Conservation (phyloP, 1,140 invertebrate genomes). For the Leptinotarsa undecemlineata region DNA sequence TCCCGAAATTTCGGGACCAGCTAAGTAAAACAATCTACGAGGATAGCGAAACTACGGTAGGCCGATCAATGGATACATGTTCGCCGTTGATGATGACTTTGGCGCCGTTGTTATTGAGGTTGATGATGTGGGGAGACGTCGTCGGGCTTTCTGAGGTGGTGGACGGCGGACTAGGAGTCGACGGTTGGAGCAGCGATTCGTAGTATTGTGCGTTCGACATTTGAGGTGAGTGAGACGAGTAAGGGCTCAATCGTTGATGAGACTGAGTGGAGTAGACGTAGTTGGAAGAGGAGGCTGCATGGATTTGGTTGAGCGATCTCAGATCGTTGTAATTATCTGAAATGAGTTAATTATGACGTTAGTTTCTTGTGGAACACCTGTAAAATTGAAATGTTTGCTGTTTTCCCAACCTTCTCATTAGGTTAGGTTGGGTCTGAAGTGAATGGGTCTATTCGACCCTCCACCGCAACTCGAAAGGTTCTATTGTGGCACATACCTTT, state of each 20-base stretch:
- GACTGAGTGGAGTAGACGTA: constrained; percentile 41
- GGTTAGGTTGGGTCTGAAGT: too few relatives aligned
- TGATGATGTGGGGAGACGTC: constrained; percentile 44
- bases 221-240: constrained; percentile 46
- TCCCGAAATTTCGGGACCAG: too few relatives aligned
- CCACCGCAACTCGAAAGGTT: too few relatives aligned
- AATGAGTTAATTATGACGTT: constrained; percentile 19
- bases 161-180: constrained; percentile 47
- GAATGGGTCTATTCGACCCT: too few relatives aligned
- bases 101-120: constrained; percentile 49
- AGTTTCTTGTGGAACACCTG: too few relatives aligned
- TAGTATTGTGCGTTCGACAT: constrained; percentile 44
- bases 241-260: constrained; percentile 42
- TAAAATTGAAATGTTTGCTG: too few relatives aligned
- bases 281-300: constrained; percentile 37
- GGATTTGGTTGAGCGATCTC: constrained; percentile 42
- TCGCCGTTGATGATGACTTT: constrained; percentile 51
- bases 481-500: too few relatives aligned
- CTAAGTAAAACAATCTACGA: constrained; percentile 29
- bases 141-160: constrained; percentile 47
- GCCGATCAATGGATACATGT: constrained; percentile 48
- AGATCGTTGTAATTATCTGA: constrained; percentile 55
- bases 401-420: too few relatives aligned
- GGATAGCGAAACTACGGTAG: constrained; percentile 54
- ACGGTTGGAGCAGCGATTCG: constrained; percentile 42